Evolutionary conservation across 53 echinoderm and acorn worm genomes (phyloP).

Genomic region (Paelopatides confundens): DNA sequence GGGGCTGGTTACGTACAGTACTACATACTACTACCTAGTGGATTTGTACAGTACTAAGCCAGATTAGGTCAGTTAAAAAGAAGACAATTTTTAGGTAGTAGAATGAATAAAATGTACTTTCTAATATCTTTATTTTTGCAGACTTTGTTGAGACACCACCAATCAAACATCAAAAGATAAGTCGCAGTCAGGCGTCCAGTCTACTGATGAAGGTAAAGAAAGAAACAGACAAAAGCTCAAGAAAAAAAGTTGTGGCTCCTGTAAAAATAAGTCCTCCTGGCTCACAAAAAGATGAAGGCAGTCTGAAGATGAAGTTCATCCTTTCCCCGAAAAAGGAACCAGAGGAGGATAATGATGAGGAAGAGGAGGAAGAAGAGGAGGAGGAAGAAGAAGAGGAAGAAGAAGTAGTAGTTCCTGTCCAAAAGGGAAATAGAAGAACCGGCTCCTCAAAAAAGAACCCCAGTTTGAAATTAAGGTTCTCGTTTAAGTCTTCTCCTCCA

Average conservation of each 20-base stretch:
- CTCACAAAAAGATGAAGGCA: conserved; percentile 44
- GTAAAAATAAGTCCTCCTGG: conserved; percentile 41
- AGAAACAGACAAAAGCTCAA: conserved; percentile 41
- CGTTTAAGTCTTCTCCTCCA: conserved; percentile 12
- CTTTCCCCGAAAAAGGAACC: conserved; percentile 66
- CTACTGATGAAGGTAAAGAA: conserved; percentile 47
- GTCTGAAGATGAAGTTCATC: conserved; percentile 66
- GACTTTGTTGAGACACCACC: not conserved
- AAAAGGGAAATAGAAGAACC: not conserved
- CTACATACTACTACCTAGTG: too few species aligned
- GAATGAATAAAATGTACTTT: too few species aligned
- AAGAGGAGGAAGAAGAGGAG: conserved; percentile 53
- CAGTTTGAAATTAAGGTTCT: conserved; percentile 7
- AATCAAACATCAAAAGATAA: conserved; percentile 7
- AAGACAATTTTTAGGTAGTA: too few species aligned
- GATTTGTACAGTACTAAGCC: too few species aligned
- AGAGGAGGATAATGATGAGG: conserved; percentile 48
- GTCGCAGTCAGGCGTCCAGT: conserved; percentile 31
- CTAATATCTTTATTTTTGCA: too few species aligned
- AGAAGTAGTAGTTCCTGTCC: conserved; percentile 54
- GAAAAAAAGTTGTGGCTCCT: conserved; percentile 18
- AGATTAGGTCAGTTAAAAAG: too few species aligned
- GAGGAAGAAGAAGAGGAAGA: conserved; percentile 50
- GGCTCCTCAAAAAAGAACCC: not conserved
- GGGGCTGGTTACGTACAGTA: too few species aligned